Conservation (phyloP, 2,113 vertebrate genomes). For the Nibea albiflora region DNA sequence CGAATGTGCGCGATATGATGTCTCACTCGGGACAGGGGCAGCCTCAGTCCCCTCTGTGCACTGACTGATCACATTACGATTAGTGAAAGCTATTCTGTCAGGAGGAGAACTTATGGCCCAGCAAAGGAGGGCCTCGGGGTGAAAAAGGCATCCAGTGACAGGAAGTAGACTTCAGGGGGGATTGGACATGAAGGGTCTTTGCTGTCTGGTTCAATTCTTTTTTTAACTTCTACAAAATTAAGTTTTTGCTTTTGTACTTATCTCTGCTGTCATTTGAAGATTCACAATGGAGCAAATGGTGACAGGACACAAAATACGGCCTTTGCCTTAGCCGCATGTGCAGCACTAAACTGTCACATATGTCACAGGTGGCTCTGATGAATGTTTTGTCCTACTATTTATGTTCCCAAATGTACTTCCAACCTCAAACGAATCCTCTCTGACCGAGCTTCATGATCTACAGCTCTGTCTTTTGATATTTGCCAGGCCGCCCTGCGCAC, state of each 20-base stretch:
- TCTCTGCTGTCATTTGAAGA: not conserved
- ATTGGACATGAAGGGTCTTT: conserved; percentile 61
- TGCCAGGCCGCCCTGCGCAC: conserved; percentile 2
- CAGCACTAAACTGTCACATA: not conserved
- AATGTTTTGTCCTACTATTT: conserved; percentile 1
- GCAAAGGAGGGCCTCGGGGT: conserved; percentile 42
- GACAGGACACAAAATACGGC: not conserved
- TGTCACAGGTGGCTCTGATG: conserved; percentile 13
- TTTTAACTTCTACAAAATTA: conserved; percentile 29
- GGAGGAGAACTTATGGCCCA: conserved; percentile 64
- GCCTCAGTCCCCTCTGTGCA: conserved; percentile 67
- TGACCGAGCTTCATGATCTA: not conserved
- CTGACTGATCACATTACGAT: conserved; percentile 82
- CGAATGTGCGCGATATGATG: conserved; percentile 69
- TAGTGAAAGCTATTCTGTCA: conserved; percentile 73
- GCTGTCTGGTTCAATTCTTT: conserved; percentile 42
- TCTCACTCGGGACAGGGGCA: conserved; percentile 67
- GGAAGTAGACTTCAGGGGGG: conserved; percentile 39
- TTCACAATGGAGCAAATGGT: not conserved
- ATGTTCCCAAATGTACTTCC: not conserved
- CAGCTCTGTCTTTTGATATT: conserved; percentile 15
- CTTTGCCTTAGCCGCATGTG: not conserved
- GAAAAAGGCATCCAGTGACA: conserved; percentile 64
- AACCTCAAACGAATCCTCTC: not conserved
- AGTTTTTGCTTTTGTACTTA: not conserved